phyloP scores from a whole-genome alignment of 2,888 invertebrate genomes.

The Eulithis prunata region DNA sequence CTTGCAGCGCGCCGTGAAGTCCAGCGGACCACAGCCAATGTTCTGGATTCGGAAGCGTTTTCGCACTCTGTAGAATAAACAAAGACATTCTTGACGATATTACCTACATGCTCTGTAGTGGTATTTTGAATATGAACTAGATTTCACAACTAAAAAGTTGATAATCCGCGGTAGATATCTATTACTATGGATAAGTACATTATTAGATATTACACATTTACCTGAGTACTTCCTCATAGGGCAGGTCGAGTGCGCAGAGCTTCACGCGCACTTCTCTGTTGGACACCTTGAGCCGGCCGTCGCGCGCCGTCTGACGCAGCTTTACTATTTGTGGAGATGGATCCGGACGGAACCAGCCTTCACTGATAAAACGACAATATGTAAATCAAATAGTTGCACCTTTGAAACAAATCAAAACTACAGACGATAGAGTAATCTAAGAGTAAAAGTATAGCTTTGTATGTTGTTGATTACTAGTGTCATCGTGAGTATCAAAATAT shows the following conservation, averaged over 20 bases:
- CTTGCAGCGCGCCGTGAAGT: constrained; percentile 41
- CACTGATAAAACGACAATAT: constrained; percentile 37
- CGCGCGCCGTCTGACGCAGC: constrained; percentile 46
- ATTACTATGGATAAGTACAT: too few species aligned
- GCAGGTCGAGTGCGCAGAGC: constrained; percentile 60
- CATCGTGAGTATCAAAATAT: too few species aligned
- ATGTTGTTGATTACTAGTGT: too few species aligned
- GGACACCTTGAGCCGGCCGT: constrained; percentile 44
- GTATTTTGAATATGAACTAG: too few species aligned
- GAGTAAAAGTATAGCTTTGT: too few species aligned
- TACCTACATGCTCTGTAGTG: too few species aligned
- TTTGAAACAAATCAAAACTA: too few species aligned
- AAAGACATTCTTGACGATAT: too few species aligned
- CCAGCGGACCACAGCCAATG: constrained; percentile 54
- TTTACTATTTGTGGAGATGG: constrained; percentile 47
- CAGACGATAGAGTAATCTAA: too few species aligned
- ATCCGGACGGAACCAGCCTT: constrained; percentile 54
- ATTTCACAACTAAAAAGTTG: too few species aligned
- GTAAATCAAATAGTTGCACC: too few species aligned
- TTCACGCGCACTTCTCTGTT: constrained; percentile 47
- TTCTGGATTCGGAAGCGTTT: constrained; percentile 59
- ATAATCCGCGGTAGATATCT: too few species aligned
- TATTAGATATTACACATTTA: constrained; percentile 32
- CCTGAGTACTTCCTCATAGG: constrained; percentile 53
- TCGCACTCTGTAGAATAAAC: constrained; percentile 53